Conservation (phyloP, 2,113 vertebrate species). For the Pionites leucogaster region DNA sequence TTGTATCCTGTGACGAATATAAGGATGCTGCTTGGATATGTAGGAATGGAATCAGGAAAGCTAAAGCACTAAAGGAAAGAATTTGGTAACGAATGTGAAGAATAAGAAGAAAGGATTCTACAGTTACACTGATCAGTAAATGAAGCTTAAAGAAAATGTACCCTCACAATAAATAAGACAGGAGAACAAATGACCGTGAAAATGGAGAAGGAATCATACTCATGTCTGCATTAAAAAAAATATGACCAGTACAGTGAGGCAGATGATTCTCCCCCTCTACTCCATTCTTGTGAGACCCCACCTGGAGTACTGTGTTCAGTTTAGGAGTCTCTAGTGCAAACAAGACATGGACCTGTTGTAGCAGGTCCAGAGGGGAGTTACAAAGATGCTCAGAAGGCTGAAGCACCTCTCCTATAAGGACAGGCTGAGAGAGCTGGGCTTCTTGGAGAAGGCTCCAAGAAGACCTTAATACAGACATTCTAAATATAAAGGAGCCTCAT, state of each 20-base stretch:
- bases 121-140: neutral
- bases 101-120: neutral
- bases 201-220: neutral
- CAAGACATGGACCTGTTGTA: neutral
- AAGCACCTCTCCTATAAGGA: neutral
- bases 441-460: neutral
- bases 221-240: neutral
- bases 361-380: neutral
- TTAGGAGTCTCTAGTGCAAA: neutral
- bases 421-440: neutral
- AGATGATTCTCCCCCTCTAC: neutral
- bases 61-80: neutral
- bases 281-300: neutral
- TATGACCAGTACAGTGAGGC: rapidly evolving
- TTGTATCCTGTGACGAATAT: neutral
- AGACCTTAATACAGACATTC: neutral
- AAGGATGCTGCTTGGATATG: neutral
- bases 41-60: neutral
- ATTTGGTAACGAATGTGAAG: neutral
- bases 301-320: neutral
- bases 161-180: neutral
- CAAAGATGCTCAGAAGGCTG: neutral
- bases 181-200: neutral
- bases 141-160: neutral
- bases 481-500: neutral